A percentile compares a stretch with the other conserved stretches of the same genome.
phyloP scores from a whole-genome alignment of 53 echinoderm and acorn worm species.

The Arbacia lixula region DNA sequence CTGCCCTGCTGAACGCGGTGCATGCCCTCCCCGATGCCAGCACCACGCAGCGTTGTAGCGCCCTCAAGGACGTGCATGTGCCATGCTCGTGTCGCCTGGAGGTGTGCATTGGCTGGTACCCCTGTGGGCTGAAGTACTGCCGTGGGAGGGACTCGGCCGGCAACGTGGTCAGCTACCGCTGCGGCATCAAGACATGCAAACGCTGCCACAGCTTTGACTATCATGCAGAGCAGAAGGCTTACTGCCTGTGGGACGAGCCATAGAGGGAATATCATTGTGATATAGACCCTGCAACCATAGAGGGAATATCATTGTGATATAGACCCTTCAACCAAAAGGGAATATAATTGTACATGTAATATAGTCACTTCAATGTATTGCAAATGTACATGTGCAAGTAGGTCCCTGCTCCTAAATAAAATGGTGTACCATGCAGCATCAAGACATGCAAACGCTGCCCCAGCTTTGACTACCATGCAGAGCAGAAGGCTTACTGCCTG shows the following conservation, averaged over 20 bases:
- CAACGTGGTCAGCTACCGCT: conserved; percentile 89
- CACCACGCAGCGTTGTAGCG: conserved; percentile 63
- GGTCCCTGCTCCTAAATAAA: too few relatives aligned
- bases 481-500: conserved; percentile 76
- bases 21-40: conserved; percentile 62
- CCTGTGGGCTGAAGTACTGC: conserved; percentile 98
- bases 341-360: too few relatives aligned
- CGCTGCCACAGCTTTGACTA: conserved; percentile 85
- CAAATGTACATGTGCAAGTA: too few relatives aligned
- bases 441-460: conserved; percentile 92
- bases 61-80: conserved; percentile 54
- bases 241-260: conserved; percentile 82
- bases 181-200: conserved; percentile 95
- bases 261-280: too few relatives aligned
- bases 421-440: too few relatives aligned
- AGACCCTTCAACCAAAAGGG: too few relatives aligned
- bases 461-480: conserved; percentile 77
- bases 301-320: too few relatives aligned
- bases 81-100: conserved; percentile 89
- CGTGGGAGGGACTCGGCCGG: conserved; percentile 95
- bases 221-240: conserved; percentile 70
- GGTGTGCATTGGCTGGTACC: conserved; percentile 98
- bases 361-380: too few relatives aligned
- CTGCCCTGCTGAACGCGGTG: conserved; percentile 70
- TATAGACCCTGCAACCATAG: too few relatives aligned